Evolutionary conservation across 2,113 vertebrate species (phyloP), one percentile per base, ranked within the genome.

Genomic region (Polypterus senegalus): DNA sequence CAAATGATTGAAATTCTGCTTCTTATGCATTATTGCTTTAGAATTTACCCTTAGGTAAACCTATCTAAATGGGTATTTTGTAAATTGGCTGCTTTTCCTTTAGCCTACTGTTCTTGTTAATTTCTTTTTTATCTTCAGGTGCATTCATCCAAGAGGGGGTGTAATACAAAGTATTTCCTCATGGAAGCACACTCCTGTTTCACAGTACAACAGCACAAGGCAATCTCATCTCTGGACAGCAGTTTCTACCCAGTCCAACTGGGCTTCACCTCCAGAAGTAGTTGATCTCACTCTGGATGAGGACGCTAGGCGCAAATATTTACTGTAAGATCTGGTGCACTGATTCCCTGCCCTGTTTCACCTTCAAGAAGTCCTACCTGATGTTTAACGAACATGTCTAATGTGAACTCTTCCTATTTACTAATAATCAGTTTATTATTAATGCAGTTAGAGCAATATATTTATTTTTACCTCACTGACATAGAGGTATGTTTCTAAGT

Each of bases 271-370:
- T 1, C 76, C 91, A 0, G 95, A 98, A 76, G 93, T 98, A 66
- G 95, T 98, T 59, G 95, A 98, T 74, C 93, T 98, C 64, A 98
- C 95, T 27, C 78, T 97, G 82, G 95, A 98, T 62, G 94, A 97
- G 79, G 95, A 97, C 61, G 79, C 79, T 66, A 84, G 90, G 61
- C 92, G 88, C 81, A 93, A 91, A 92, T 94, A 91, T 77, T 86
- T 97, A 79, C 91, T 94, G 86, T 98, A 83, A 89, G 59, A 49
- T 67, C 76, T 2, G 2, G 66, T 77, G 79, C 87, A 81, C 88
- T 84, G 85, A 82, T 86, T 67, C 58, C 59, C 65, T 54, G 59
- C 68, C 69, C 62, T 74, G 71, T 76, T 67, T 68, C 78, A 52
- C 71, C 76, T 74, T 79, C 70, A 61, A 78, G 74, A 81, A 79